Evolutionary conservation across 2,797 vertebrate genomes (phyloP).

Genomic region (Sebastiscus albofasciatus): DNA sequence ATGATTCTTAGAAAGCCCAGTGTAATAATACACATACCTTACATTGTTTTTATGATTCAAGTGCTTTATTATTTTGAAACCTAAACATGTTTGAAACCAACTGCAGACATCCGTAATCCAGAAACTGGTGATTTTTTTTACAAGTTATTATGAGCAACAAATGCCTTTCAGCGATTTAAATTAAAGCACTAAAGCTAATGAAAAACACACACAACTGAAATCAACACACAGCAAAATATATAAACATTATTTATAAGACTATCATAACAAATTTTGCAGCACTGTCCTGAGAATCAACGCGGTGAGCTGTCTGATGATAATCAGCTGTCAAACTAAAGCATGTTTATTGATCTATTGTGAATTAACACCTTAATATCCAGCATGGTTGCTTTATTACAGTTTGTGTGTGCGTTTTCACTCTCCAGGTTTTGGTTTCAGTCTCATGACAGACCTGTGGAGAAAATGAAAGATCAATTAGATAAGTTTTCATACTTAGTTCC

Average conservation of each 20-base stretch:
- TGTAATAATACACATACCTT: not conserved
- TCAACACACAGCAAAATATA: constrained; percentile 59
- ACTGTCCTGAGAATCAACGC: constrained; percentile 30
- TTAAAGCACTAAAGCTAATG: constrained; percentile 22
- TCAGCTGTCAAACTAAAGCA: constrained; percentile 39
- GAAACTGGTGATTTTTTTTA: not conserved
- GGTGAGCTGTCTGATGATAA: not conserved
- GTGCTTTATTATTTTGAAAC: constrained; percentile 67
- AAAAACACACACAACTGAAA: constrained; percentile 32
- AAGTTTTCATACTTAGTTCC: not conserved
- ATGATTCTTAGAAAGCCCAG: constrained; percentile 3
- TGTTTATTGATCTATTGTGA: constrained; percentile 46
- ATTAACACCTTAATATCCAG: constrained; percentile 23
- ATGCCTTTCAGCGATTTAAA: not conserved
- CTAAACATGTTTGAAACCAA: constrained; percentile 28
- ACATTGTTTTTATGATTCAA: constrained; percentile 22
- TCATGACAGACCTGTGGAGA: constrained; percentile 78
- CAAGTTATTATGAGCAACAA: not conserved
- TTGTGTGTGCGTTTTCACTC: not conserved
- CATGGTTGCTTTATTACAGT: not conserved
- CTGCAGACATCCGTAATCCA: not conserved
- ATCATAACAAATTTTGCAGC: constrained; percentile 49
- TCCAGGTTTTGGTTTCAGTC: constrained; percentile 15
- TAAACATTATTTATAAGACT: constrained; percentile 73
- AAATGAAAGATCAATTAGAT: not conserved